These are phyloP conservation scores for Phodopus roborovskii DNA, from an alignment of 2,113 vertebrate species.

Conservation along the genomic window DNA sequence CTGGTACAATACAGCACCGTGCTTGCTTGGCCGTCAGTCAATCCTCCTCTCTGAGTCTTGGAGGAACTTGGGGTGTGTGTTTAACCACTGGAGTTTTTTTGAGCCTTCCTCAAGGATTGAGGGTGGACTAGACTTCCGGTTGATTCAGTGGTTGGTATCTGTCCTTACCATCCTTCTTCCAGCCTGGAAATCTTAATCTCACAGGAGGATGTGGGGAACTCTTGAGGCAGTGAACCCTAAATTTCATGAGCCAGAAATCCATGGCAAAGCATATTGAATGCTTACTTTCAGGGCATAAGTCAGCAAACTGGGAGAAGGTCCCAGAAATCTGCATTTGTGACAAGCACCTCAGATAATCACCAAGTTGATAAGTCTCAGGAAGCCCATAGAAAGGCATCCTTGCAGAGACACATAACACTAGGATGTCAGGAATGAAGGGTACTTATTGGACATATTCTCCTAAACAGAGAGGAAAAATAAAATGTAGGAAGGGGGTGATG, in stretches of 20 bases:
- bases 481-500: neutral
- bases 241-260: neutral
- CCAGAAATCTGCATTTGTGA: neutral
- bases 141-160: conserved; percentile 17
- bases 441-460: neutral
- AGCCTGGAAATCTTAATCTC: conserved; percentile 5
- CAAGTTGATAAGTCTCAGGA: neutral
- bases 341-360: neutral
- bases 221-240: neutral
- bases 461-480: neutral
- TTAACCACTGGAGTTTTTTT: conserved; percentile 41
- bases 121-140: neutral
- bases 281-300: neutral
- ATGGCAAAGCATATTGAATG: neutral
- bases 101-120: neutral
- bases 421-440: neutral
- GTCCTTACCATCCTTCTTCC: neutral
- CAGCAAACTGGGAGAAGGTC: neutral
- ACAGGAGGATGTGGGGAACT: neutral
- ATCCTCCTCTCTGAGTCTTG: neutral
- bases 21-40: conserved; percentile 52
- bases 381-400: neutral
- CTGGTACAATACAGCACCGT: neutral
- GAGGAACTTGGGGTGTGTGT: conserved; percentile 55
- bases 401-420: neutral